Base-by-base conservation (phyloP, 2,797 vertebrate genomes). In the Uromys caudimaculatus region DNA sequence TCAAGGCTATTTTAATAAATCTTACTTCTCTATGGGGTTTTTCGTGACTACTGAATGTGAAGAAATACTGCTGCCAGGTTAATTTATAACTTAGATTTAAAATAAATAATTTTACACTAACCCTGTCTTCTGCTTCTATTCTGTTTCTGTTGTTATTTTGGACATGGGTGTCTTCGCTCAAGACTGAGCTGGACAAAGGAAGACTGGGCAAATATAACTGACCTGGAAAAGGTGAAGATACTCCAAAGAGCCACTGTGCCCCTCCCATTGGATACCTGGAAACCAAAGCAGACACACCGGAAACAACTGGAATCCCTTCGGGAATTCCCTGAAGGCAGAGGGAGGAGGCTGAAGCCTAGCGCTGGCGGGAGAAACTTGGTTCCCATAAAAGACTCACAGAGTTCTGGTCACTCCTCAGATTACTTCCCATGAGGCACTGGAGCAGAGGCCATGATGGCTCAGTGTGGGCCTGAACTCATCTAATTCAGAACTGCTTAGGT, bases 281-380 rank as follows among this genome's bases (percentile, higher is more conserved):
- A 24, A 29, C 14, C 8, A 1, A 5, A 3, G 8, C 12, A 17
- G 23, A 6, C n/a, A 60, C 12, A 6, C 24, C 12, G 9, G 21
- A 3, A 60, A 17, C 14, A 16, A 41, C 32, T 54, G 1, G 24
- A 44, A 83, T 44, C 23, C 4, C 56, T 44, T 27, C 8, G 44
- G 81, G 16, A 84, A 64, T 32, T 44, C 21, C 27, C 9, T 44
- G 41, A 16, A 44, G 41, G 16, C 77, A 79, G 3, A 13, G 19
- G 32, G 5, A n/a, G 12, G 19, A 56, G 35, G 6, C 2, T 56
- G 77, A 84, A 62, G 27, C 27, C 81, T 32, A 41, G 38, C 11
- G 9, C 35, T 79, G 19, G 52, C 21, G 21, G 23, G 32, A 56
- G 35, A 79, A n/a, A 35, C 4, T 23, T 56, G 35, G 52, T 35